Percentiles rank a stretch among this genome's conserved stretches.
Conservation (phyloP, 2,113 vertebrate species). For the Eulemur macaco region DNA sequence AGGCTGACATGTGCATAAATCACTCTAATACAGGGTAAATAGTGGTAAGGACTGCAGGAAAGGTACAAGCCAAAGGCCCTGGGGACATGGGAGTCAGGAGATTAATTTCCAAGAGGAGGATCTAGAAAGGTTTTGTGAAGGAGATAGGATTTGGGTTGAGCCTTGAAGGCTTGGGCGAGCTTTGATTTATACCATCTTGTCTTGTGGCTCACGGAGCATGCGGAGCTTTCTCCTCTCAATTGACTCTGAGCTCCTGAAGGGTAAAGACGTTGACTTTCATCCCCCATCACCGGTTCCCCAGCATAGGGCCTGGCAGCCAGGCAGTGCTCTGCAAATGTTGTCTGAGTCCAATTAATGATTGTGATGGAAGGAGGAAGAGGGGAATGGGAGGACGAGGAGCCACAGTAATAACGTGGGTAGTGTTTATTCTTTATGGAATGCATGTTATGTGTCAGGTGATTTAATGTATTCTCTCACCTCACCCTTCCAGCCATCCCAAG, state of each 20-base stretch:
- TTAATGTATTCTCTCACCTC: neutral
- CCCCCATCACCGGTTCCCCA: neutral
- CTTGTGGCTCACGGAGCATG: neutral
- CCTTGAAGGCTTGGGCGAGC: slow-evolving; percentile 58
- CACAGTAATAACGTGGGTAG: neutral
- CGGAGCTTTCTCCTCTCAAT: neutral
- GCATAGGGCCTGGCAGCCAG: neutral
- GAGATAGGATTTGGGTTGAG: slow-evolving; percentile 56
- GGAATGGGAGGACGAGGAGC: neutral
- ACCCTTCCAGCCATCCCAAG: neutral
- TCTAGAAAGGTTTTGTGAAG: slow-evolving; percentile 71
- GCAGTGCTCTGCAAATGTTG: neutral
- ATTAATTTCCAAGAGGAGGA: slow-evolving; percentile 64
- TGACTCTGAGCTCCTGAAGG: slow-evolving; percentile 32
- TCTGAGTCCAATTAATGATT: neutral
- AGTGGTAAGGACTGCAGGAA: slow-evolving; percentile 57
- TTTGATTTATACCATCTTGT: slow-evolving; percentile 61
- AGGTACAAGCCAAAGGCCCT: slow-evolving; percentile 58
- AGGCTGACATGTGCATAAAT: slow-evolving; percentile 70
- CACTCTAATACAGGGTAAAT: slow-evolving; percentile 70
- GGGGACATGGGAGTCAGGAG: slow-evolving; percentile 35
- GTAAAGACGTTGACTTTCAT: neutral
- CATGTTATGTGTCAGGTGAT: neutral
- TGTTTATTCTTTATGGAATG: neutral
- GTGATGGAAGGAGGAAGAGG: neutral